Base-by-base conservation (phyloP, 2,888 invertebrate genomes). In the Allygus modestus region DNA sequence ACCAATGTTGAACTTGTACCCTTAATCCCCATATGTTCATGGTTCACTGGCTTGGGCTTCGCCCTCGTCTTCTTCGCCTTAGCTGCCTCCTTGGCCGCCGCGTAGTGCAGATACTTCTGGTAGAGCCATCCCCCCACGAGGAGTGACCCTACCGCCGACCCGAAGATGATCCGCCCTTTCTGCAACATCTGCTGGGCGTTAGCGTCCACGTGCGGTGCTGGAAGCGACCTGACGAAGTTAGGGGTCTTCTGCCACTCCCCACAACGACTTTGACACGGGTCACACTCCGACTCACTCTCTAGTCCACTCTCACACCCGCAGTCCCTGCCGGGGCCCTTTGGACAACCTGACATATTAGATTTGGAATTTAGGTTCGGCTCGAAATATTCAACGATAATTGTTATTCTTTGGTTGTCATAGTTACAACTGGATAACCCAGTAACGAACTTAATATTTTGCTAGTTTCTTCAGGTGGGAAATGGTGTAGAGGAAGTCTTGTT, bases 221-320 rank as follows among this genome's bases (percentile, higher is more conserved):
- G 28, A 5, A 28, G 28, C 9, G 1, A 1, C 26, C 20, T 9
- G 31, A n/a, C n/a, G 17, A 65, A 65, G 65, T 65, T 28, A 4
- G 28, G 9, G 0, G 31, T 23, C 58, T 41, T 54, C 51, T 82
- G 37, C 65, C 77, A 23, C 54, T 75, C 71, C 26, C 43, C 69
- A 23, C 51, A n/a, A 28, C 51, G 51, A 37, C 37, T 46, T n/a
- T 33, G 17, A 51, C 41, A 46, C 1, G 31, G 31, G 20, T 79
- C 82, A 20, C 51, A 37, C 33, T 17, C 73, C 0, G n/a, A n/a
- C 51, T 43, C 84, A 65, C 83, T 65, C 69, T 43, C 83, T 46
- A 69, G 54, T 71, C 37, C 84, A 23, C 73, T 46, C 85, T 33
- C 71, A 69, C 69, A 51, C 81, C 46, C 33, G 41, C 77, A 37